A percentile compares a stretch with the other conserved stretches of the same genome.
phyloP scores from a whole-genome alignment of 2,113 vertebrate species.

The Tachysurus vachellii region DNA sequence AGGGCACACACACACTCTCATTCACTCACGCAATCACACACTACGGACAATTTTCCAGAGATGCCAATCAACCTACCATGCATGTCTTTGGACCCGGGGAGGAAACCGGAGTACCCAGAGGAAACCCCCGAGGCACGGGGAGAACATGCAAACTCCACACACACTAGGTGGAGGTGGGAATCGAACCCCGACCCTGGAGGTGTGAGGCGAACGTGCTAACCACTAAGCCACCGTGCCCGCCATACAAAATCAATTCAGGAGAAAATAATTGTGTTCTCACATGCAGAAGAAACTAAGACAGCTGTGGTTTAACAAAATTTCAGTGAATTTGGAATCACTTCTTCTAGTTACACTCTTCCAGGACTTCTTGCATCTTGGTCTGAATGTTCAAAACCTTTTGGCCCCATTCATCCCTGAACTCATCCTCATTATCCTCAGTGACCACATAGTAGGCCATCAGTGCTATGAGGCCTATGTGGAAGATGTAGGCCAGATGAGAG shows the following conservation, averaged over 20 bases:
- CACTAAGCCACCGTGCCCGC: no score
- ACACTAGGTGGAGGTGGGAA: no score
- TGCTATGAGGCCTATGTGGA: constrained; percentile 74
- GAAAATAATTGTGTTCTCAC: not conserved
- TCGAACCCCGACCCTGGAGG: no score
- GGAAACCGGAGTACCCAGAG: no score
- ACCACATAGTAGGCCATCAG: constrained; percentile 75
- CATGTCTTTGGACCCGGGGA: no score
- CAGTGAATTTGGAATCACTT: constrained; percentile 21
- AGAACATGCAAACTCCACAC: no score
- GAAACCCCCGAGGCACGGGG: no score
- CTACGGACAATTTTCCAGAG: no score
- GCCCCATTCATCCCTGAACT: constrained; percentile 71
- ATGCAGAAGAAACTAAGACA: constrained; percentile 16
- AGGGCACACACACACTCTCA: no score
- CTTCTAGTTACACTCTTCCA: constrained; percentile 64
- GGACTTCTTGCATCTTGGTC: constrained; percentile 69
- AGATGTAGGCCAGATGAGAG: constrained; percentile 71
- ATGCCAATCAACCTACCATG: no score
- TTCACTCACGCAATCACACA: no score
- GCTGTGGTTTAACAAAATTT: not conserved
- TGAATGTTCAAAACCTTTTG: constrained; percentile 71
- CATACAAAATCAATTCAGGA: not conserved
- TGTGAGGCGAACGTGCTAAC: no score
- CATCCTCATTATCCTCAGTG: constrained; percentile 73